Evolutionary conservation across 1,140 invertebrate genomes (phyloP), one percentile per base, ranked within the genome.

Genomic region (Ceratina australensis): DNA sequence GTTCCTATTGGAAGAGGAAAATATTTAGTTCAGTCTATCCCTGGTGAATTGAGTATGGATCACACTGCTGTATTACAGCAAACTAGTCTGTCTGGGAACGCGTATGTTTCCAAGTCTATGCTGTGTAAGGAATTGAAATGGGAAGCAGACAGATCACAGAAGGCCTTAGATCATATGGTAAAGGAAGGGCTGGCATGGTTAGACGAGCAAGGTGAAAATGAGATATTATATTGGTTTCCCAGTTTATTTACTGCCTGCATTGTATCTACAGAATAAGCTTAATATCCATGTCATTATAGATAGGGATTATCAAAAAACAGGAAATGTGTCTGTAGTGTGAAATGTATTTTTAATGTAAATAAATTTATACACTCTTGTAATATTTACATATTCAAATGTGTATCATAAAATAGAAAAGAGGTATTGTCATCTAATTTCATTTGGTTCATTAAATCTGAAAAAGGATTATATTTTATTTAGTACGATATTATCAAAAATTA

Each of bases 31-130:
- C 98, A 99, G 89, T 99, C 98, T 26, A 95, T 99, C n/a, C 98
- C 99, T 18, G 98, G 98, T 5, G 99, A 99, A 93, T 91, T 99
- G 0, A 99, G 96, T 85, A 95, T 99, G 94, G 99, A 99, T 90
- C 98, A 99, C 87, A 98, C 98, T 0, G 94, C 96, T 60, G 95
- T 99, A 15, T 92, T 99, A 50, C 96, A 98, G 88, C 95, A 96
- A 86, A 97, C 97, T 12, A 95, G 96, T 87, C 92, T 94, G 83
- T 92, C 94, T 50, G 95, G 95, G 80, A 94, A 93, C 74, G 96
- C 95, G 47, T 95, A 91, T 88, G 92, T 95, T n/a, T 96, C 95
- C 5, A 91, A 93, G 52, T 93, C 92, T 16, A 92, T 94, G 59
- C 91, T 96, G 4, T 92, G 93, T 77, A 91, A 91, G 52, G 93